Evolutionary conservation across 2,113 vertebrate species (phyloP).

Genomic region (Hemiprocne comata): DNA sequence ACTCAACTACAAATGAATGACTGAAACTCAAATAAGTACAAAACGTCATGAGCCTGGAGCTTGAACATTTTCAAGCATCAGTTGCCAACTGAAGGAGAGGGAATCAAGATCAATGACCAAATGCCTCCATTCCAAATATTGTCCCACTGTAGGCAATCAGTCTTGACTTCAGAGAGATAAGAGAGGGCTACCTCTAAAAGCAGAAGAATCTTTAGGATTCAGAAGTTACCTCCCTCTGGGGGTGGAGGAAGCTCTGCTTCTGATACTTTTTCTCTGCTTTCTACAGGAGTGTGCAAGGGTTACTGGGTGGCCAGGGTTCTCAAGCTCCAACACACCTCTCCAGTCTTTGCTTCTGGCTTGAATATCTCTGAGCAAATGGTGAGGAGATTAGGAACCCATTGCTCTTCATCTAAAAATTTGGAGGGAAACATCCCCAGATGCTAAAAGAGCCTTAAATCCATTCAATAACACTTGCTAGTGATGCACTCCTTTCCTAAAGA

Average conservation of each 20-base stretch:
- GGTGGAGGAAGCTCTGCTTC: neutral
- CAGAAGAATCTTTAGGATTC: neutral
- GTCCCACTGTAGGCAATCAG: neutral
- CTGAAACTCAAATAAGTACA: neutral
- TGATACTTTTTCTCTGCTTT: neutral
- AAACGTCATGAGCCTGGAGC: neutral
- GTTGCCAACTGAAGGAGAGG: neutral
- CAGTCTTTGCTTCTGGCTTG: neutral
- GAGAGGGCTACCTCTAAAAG: neutral
- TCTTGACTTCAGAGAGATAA: neutral
- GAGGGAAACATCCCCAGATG: neutral
- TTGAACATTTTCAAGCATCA: neutral
- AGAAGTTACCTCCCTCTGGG: neutral
- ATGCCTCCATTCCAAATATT: neutral
- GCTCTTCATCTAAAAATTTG: neutral
- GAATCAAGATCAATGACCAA: neutral
- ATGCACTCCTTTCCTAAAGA: neutral
- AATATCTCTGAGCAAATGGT: neutral
- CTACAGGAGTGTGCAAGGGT: fast-evolving
- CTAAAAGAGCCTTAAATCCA: neutral
- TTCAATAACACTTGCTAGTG: neutral
- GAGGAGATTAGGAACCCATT: neutral
- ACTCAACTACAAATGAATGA: neutral
- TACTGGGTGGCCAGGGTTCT: neutral
- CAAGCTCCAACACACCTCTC: neutral